A percentile compares a stretch with the other conserved stretches of the same genome.
Conservation (phyloP, 1,140 invertebrate genomes). For the Centruroides vittatus region DNA sequence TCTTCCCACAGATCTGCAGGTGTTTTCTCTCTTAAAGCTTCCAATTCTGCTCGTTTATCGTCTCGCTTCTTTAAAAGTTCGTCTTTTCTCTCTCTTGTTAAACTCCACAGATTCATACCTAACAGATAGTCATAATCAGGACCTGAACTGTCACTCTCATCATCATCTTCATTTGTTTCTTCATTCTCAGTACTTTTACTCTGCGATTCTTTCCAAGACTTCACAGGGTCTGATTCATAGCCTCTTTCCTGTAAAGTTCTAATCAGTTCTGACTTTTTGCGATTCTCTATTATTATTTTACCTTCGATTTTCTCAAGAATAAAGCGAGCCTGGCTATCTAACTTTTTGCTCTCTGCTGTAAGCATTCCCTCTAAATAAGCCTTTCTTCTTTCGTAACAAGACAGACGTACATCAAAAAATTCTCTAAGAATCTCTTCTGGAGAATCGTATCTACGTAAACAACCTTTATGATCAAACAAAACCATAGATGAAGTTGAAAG, state of each 20-base stretch:
- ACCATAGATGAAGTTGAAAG: constrained; percentile 33
- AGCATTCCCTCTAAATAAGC: constrained; percentile 37
- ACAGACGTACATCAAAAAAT: constrained; percentile 33
- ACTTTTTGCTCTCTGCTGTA: constrained; percentile 31
- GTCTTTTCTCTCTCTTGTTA: constrained; percentile 87
- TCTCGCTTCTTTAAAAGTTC: constrained; percentile 39
- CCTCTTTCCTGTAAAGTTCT: constrained; percentile 69
- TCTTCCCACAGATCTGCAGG: constrained; percentile 69
- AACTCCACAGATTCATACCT: constrained; percentile 87
- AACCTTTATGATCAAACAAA: constrained; percentile 38
- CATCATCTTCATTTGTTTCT: constrained; percentile 26
- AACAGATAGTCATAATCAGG: constrained; percentile 70
- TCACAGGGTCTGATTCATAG: constrained; percentile 88
- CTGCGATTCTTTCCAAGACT: constrained; percentile 69
- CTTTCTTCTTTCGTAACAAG: constrained; percentile 36
- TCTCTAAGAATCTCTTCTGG: constrained; percentile 35
- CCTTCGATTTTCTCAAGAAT: constrained; percentile 84
- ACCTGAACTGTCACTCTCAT: constrained; percentile 21
- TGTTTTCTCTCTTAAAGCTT: constrained; percentile 41
- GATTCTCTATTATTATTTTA: constrained; percentile 83
- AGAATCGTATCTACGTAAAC: constrained; percentile 31
- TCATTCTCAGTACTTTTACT: constrained; percentile 3
- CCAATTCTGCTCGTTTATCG: constrained; percentile 34
- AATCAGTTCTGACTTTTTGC: constrained; percentile 73
- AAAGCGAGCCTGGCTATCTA: constrained; percentile 33